phyloP scores from a whole-genome alignment of 1,140 invertebrate species.

The Phymorhynchus buccinoides region DNA sequence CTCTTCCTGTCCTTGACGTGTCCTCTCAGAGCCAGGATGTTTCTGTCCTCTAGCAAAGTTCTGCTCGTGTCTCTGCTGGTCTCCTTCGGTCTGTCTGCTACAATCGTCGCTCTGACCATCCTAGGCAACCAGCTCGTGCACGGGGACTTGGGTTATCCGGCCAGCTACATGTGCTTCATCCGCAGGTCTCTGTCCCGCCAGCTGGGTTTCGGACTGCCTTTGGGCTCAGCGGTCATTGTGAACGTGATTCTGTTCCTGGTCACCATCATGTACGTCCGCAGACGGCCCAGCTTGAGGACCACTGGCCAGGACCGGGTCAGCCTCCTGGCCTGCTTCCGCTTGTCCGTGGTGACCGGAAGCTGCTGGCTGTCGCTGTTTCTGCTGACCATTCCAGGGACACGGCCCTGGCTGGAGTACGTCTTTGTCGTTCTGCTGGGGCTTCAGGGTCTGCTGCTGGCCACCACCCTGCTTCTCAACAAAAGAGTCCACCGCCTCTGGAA shows the following conservation, averaged over 20 bases:
- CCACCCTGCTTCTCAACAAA: conserved; percentile 13
- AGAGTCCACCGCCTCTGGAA: neutral
- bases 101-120: conserved; percentile 11
- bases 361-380: conserved; percentile 34
- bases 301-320: neutral
- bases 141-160: conserved; percentile 16
- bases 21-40: neutral
- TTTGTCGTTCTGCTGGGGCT: conserved; percentile 6
- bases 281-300: neutral
- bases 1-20: conserved; percentile 26
- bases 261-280: conserved; percentile 24
- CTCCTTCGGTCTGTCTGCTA: neutral
- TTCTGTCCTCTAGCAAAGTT: neutral
- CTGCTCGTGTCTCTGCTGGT: neutral
- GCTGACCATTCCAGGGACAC: conserved; percentile 7
- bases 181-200: neutral
- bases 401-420: conserved; percentile 13
- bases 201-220: conserved; percentile 32
- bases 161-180: conserved; percentile 4
- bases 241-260: conserved; percentile 18
- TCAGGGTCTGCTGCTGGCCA: conserved; percentile 17
- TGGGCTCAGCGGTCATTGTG: neutral
- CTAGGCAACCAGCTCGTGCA: neutral
- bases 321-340: conserved; percentile 27
- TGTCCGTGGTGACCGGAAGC: conserved; percentile 29